phyloP scores from a whole-genome alignment of 2,797 vertebrate species.

The Gallinago nigripennis region DNA sequence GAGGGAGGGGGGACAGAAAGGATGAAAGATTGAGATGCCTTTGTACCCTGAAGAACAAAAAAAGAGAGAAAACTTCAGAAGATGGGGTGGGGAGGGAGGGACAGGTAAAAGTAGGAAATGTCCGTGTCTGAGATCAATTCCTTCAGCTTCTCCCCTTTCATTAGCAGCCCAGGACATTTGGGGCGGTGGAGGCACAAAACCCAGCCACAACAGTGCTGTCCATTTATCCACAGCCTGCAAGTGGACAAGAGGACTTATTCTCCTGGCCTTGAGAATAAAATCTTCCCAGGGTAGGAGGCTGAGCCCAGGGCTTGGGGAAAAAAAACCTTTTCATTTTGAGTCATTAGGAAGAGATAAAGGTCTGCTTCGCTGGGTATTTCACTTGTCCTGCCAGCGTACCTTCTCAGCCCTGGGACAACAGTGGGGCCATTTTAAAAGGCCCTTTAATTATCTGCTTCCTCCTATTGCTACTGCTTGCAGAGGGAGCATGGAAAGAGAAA shows the following conservation, averaged over 20 bases:
- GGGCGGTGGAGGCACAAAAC: slow-evolving; percentile 1
- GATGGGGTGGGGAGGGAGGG: not conserved
- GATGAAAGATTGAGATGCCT: rapidly evolving
- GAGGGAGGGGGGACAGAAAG: not conserved
- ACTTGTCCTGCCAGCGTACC: slow-evolving; percentile 17
- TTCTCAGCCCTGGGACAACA: slow-evolving; percentile 24
- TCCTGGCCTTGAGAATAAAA: slow-evolving; percentile 48
- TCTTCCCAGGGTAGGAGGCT: slow-evolving; percentile 62
- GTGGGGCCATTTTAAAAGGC: slow-evolving; percentile 5
- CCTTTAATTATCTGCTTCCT: slow-evolving; percentile 58
- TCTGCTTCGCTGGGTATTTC: not conserved
- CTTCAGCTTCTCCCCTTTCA: slow-evolving; percentile 39
- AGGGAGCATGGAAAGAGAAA: not conserved
- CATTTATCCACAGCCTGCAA: slow-evolving; percentile 26
- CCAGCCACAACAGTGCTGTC: slow-evolving; percentile 5
- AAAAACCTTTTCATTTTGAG: slow-evolving; percentile 40
- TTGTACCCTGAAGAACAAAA: not conserved
- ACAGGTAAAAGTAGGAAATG: not conserved
- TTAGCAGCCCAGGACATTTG: not conserved
- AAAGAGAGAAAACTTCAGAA: not conserved
- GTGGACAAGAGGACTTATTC: slow-evolving; percentile 57
- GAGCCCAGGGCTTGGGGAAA: not conserved
- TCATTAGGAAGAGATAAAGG: slow-evolving; percentile 69
- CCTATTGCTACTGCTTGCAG: slow-evolving; percentile 14
- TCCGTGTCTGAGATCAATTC: not conserved